Percentiles rank a stretch among this genome's conserved stretches.
Conservation (phyloP, 2,888 invertebrate species). For the Tipula lateralis region DNA sequence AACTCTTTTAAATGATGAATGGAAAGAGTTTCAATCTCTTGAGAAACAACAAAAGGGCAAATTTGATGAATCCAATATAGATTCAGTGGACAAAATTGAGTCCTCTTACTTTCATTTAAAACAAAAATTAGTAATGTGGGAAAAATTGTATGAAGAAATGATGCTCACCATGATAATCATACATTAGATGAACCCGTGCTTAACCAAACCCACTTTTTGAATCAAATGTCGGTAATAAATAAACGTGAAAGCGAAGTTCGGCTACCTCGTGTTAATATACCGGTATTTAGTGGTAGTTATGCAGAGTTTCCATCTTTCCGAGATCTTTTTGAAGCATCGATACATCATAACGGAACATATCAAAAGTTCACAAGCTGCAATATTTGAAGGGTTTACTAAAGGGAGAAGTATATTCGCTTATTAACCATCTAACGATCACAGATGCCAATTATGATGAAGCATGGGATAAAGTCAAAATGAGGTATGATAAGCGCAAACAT, state of each 20-base stretch:
- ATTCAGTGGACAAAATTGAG: no score
- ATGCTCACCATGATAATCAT: no score
- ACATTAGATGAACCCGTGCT: no score
- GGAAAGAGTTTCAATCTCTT: no score
- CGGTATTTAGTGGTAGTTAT: not conserved
- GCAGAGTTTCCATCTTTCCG: not conserved
- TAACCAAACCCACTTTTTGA: no score
- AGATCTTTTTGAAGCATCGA: not conserved
- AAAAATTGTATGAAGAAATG: no score
- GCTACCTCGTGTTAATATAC: not conserved
- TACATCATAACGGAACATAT: not conserved
- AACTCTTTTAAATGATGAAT: no score
- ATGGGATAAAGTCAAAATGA: not conserved
- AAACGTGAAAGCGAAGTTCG: not conserved
- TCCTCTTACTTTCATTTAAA: no score
- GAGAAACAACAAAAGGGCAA: no score
- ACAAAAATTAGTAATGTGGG: no score
- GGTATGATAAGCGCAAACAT: conserved; percentile 5
- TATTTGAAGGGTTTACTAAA: not conserved
- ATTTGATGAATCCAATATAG: no score
- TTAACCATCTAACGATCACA: not conserved
- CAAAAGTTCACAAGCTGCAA: not conserved
- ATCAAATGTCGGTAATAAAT: no score
- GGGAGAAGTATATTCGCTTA: not conserved
- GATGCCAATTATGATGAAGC: conserved; percentile 4